Conservation (phyloP, 64 coral and sea anemone genomes). For the Actinia equina region DNA sequence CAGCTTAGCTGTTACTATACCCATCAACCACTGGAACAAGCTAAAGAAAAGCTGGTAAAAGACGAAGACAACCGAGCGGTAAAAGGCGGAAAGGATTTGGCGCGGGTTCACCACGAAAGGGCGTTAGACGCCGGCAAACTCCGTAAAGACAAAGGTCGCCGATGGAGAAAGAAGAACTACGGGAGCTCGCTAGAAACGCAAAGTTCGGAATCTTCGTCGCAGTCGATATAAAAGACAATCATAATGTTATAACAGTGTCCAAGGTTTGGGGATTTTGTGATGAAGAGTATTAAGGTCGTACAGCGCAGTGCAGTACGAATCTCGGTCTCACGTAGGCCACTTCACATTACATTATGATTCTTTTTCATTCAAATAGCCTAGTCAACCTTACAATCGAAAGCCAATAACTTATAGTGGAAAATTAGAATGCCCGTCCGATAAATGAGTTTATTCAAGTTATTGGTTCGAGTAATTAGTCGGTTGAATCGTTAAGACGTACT, state of each 20-base stretch:
- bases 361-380: neutral
- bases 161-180: slow-evolving; percentile 52
- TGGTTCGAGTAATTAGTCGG: too few relatives aligned
- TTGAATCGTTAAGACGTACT: neutral
- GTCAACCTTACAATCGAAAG: neutral
- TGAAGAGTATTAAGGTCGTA: neutral
- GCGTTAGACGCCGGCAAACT: slow-evolving; percentile 61
- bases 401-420: neutral
- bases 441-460: neutral
- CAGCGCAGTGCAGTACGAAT: neutral
- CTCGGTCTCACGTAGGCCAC: neutral
- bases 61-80: neutral
- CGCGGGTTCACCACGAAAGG: slow-evolving; percentile 46
- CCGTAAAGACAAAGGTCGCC: slow-evolving; percentile 43
- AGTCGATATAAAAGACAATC: slow-evolving; percentile 1
- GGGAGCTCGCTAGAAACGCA: neutral
- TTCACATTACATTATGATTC: neutral
- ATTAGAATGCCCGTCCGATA: neutral
- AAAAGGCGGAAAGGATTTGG: slow-evolving; percentile 55
- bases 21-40: neutral
- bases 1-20: neutral
- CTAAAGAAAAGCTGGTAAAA: neutral
- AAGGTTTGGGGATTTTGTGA: neutral
- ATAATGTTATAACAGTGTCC: neutral
- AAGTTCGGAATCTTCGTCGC: slow-evolving; percentile 16